phyloP scores from a whole-genome alignment of 2,888 invertebrate genomes.

The Dasysyrphus albostriatus region DNA sequence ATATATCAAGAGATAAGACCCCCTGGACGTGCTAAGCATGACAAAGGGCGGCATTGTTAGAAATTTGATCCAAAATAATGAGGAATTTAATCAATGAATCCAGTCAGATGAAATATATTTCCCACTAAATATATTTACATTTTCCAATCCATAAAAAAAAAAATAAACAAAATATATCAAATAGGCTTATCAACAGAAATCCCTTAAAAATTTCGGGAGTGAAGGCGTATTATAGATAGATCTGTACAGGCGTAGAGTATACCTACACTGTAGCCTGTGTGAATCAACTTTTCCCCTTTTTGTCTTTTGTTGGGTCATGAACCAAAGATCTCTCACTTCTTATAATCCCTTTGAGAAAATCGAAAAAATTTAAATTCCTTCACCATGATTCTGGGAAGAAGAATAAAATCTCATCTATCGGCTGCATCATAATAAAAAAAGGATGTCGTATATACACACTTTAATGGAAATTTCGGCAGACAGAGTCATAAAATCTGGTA shows the following conservation, averaged over 20 bases:
- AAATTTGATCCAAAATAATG: constrained; percentile 35
- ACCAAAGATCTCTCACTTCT: constrained; percentile 30
- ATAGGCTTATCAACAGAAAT: constrained; percentile 66
- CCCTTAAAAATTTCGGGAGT: constrained; percentile 58
- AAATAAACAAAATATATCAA: constrained; percentile 34
- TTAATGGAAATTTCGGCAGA: constrained; percentile 51
- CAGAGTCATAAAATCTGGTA: constrained; percentile 47
- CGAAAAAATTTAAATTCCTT: constrained; percentile 38
- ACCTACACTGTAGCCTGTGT: constrained; percentile 11
- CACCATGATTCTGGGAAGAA: constrained; percentile 55
- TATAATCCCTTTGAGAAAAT: constrained; percentile 68
- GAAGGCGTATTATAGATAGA: constrained; percentile 28
- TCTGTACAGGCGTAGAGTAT: neutral
- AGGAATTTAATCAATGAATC: constrained; percentile 52
- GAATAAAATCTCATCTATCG: constrained; percentile 36
- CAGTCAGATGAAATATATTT: constrained; percentile 25
- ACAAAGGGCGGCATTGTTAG: constrained; percentile 33
- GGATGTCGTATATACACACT: constrained; percentile 9
- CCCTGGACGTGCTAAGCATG: constrained; percentile 9
- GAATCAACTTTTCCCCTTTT: constrained; percentile 40
- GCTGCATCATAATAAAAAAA: constrained; percentile 20
- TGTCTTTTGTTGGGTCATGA: constrained; percentile 56
- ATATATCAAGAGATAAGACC: constrained; percentile 43
- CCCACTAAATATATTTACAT: constrained; percentile 61
- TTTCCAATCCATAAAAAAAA: constrained; percentile 40